These are phyloP conservation scores for Pangasius larnaudii DNA, from an alignment of 2,797 vertebrate species.

Conservation along the genomic window DNA sequence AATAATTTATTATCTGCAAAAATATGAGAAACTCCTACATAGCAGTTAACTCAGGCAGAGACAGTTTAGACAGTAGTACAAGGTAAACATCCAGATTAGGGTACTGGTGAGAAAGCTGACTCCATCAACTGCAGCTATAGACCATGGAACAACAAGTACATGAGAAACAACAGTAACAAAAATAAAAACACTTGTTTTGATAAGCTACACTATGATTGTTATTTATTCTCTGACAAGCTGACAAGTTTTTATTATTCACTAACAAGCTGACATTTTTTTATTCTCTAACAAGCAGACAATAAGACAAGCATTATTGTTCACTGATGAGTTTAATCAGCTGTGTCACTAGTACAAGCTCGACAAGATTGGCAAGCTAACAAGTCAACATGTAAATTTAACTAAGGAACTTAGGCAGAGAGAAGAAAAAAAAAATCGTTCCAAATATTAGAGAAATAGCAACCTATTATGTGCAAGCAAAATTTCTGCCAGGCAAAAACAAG, in stretches of 20 bases:
- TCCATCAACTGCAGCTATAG: background rate
- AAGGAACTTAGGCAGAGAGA: background rate
- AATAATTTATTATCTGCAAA: background rate
- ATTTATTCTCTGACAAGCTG: background rate
- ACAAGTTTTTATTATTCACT: background rate
- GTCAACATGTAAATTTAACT: background rate
- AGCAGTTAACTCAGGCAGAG: background rate
- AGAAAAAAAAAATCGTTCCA: background rate
- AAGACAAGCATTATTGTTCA: background rate
- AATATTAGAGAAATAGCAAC: background rate
- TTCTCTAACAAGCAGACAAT: conserved; percentile 6
- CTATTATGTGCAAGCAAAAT: background rate
- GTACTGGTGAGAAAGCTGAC: background rate
- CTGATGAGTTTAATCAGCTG: conserved; percentile 17
- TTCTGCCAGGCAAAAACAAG: background rate
- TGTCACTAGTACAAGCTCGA: conserved; percentile 6
- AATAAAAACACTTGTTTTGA: background rate
- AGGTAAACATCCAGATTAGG: background rate
- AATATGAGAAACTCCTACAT: background rate
- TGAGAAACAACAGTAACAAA: background rate
- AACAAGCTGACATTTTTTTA: background rate
- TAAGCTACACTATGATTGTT: background rate
- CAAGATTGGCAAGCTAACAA: conserved; percentile 16
- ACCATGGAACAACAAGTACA: background rate
- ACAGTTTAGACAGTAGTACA: background rate